phyloP scores from a whole-genome alignment of 2,888 invertebrate species.

The Caenorhabditis zanzibari region DNA sequence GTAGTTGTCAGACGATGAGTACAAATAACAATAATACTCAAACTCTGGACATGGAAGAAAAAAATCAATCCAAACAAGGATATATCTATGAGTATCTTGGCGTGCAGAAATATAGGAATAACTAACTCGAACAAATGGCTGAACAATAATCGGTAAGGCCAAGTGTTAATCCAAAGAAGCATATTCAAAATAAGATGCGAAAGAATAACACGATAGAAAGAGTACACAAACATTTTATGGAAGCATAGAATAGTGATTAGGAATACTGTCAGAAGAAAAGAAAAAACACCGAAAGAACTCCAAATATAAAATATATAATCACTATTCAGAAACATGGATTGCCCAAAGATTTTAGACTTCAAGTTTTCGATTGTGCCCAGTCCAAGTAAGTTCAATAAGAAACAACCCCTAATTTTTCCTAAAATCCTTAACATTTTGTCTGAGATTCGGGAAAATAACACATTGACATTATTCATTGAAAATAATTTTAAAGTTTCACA shows the following conservation, averaged over 20 bases:
- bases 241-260: not conserved
- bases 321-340: not conserved
- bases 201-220: constrained; percentile 22
- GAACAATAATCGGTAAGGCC: constrained; percentile 1
- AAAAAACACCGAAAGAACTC: not conserved
- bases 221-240: not conserved
- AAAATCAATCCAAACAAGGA: constrained; percentile 1
- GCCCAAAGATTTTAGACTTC: not conserved
- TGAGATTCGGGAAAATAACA: not conserved
- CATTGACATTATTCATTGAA: not conserved
- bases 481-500: not conserved
- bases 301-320: not conserved
- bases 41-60: constrained; percentile 26
- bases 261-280: not conserved
- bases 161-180: constrained; percentile 9
- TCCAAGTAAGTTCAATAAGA: not conserved
- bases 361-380: not conserved
- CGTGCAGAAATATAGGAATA: not conserved
- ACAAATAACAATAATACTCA: constrained; percentile 12
- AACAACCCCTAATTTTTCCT: not conserved
- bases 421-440: not conserved
- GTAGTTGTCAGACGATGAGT: constrained; percentile 15
- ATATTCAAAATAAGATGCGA: constrained; percentile 4
- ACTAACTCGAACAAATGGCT: too few relatives aligned
- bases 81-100: not conserved